A percentile compares a stretch with the other conserved stretches of the same genome.
Evolutionary conservation across 2,888 invertebrate genomes (phyloP).

Genomic region (Nephrotoma guestfalica): DNA sequence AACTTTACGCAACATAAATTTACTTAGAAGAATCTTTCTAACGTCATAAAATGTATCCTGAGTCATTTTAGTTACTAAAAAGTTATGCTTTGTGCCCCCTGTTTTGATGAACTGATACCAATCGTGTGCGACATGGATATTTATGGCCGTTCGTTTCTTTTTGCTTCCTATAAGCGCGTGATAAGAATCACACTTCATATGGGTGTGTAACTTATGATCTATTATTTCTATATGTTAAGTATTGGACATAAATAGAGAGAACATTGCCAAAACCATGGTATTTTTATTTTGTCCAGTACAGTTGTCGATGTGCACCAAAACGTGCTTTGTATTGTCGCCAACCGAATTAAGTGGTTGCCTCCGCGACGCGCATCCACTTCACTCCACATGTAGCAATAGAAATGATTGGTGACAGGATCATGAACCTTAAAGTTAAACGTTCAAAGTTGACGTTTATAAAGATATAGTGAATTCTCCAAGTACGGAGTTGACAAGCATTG

Average conservation of each 20-base stretch:
- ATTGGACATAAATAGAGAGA: neutral
- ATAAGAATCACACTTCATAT: neutral
- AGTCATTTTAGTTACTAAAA: neutral
- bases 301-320: neutral
- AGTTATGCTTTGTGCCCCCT: neutral
- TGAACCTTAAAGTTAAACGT: neutral
- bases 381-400: neutral
- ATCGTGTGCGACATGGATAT: neutral
- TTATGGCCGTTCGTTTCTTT: neutral
- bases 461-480: neutral
- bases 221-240: neutral
- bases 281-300: neutral
- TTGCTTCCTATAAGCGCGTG: neutral
- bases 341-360: neutral
- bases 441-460: neutral
- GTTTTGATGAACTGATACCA: neutral
- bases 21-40: neutral
- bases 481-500: neutral
- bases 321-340: neutral
- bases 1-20: neutral
- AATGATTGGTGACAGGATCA: neutral
- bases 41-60: neutral
- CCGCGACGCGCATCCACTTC: neutral
- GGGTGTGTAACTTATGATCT: neutral
- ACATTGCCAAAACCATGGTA: neutral